Evolutionary conservation across 92 coral and sea anemone species (phyloP), one percentile per base, ranked within the genome.

Genomic region (Anthopleura xanthogrammica): DNA sequence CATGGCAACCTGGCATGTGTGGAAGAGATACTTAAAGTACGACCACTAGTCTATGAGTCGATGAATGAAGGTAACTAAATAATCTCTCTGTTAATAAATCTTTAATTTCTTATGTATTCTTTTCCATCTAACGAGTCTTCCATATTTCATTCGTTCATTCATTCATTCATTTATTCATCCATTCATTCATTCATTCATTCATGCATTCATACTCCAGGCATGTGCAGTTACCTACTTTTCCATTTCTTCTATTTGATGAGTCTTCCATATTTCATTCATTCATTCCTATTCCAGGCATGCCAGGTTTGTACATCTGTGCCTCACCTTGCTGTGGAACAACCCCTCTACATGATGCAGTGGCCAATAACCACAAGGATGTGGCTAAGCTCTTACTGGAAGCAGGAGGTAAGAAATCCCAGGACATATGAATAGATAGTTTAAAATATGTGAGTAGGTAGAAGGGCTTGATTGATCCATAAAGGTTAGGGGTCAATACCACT

Each of bases 321-420:
- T 91, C 97, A 55, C 94, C 99, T 5, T 40, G 23, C 43, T 88
- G 93, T 85, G 99, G 99, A 16, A 92, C 98, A 24, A 97, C 98
- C 0, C 95, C 98, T 36, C 85, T 97, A 52, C 99, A 97, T 70
- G 99, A 97, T 87, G 97, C 99, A 29, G 98, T 81, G 22, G 82
- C 50, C 50, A 97, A 97, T 83, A 86, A 88, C 50, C 99, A 97
- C 74, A 66, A 87, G 19, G 86, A 89, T 43, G 98, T 94, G 22
- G 94, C 87, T 14, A 79, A 89, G 82, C 88, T 91, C 54, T 90
- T 97, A 16, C 75, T 91, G 77, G 52, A 83, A 57, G 93, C 93
- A 24, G 99, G 99, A 78, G 99, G 99, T 96, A 76, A 80, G 92
- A 23, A 7, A 56, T 81, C 70, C 29, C 24, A 62, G 29, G 29